These are phyloP conservation scores for Cyprinodon tularosa DNA, from an alignment of 2,113 vertebrate species.

Conservation along the genomic window DNA sequence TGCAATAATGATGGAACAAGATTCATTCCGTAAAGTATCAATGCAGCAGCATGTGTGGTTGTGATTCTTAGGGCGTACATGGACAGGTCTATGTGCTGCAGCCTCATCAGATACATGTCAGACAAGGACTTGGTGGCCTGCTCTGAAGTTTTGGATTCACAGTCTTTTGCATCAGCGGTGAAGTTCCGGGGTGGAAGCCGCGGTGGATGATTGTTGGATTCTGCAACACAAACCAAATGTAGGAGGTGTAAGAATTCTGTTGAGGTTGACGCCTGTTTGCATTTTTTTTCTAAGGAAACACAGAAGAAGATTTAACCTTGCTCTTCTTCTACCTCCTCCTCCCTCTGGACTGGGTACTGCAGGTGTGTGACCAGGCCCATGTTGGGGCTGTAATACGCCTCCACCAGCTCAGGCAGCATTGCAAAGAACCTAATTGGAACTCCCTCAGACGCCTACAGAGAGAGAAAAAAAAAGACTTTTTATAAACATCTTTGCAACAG, in stretches of 20 bases:
- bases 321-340: constrained; percentile 90
- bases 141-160: constrained; percentile 71
- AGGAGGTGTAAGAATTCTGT: neutral
- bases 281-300: neutral
- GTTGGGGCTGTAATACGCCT: constrained; percentile 94
- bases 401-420: constrained; percentile 89
- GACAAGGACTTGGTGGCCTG: constrained; percentile 76
- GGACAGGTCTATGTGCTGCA: constrained; percentile 88
- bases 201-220: constrained; percentile 81
- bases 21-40: neutral
- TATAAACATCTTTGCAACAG: neutral
- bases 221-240: constrained; percentile 65
- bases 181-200: constrained; percentile 91
- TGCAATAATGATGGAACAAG: too few relatives aligned
- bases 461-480: neutral
- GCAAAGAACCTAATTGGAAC: constrained; percentile 91
- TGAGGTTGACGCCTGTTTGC: neutral
- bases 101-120: constrained; percentile 83
- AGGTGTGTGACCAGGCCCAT: constrained; percentile 94
- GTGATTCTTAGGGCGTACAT: constrained; percentile 75
- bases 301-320: constrained; percentile 76
- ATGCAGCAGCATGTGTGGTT: neutral
- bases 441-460: constrained; percentile 90
- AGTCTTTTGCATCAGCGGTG: constrained; percentile 81
- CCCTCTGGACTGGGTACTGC: constrained; percentile 86